Percentiles rank a stretch among this genome's conserved stretches.
Evolutionary conservation across 2,113 vertebrate species (phyloP).

Genomic region (Girardinichthys multiradiatus): DNA sequence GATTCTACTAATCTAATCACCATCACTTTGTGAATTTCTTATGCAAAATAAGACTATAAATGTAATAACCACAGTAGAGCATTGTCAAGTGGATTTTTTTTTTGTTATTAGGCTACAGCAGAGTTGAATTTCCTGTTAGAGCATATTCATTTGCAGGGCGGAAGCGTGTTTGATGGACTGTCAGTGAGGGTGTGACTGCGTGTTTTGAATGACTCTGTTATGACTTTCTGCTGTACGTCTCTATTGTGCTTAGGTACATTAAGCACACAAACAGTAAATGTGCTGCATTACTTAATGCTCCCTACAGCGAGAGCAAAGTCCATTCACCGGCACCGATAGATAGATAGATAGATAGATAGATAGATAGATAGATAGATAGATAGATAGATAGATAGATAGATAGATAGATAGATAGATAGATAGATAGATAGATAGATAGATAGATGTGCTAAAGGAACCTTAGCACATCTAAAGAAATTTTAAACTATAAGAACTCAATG

Average conservation of each 20-base stretch:
- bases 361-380: too few species aligned
- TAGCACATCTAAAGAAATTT: too few species aligned
- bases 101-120: conserved; percentile 20
- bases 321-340: neutral
- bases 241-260: neutral
- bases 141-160: neutral
- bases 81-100: neutral
- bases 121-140: conserved; percentile 5
- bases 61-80: neutral
- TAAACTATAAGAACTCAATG: too few species aligned
- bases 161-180: neutral
- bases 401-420: too few species aligned
- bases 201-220: neutral
- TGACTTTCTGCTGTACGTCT: neutral
- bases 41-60: neutral
- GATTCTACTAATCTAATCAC: neutral
- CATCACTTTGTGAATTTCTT: neutral
- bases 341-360: too few species aligned
- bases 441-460: too few species aligned
- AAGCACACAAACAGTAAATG: neutral
- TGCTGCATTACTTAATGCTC: neutral
- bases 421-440: too few species aligned
- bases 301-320: neutral
- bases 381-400: too few species aligned
- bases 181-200: neutral